Conservation (phyloP, 2,797 vertebrate genomes). For the Poeciliopsis paucimaculata region DNA sequence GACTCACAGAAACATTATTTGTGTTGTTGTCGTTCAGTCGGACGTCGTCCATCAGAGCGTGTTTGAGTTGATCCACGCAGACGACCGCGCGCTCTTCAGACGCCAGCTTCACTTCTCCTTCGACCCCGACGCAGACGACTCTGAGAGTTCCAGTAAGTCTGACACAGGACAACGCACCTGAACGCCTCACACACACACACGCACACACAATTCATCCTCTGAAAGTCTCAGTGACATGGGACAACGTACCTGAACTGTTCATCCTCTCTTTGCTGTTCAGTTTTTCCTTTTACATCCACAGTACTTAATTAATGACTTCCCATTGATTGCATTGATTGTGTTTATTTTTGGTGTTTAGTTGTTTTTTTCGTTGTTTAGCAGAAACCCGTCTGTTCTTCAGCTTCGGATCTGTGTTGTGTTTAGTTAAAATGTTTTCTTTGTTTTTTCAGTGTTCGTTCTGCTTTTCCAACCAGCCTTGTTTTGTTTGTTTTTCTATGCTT, state of each 20-base stretch:
- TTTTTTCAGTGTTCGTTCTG: not conserved
- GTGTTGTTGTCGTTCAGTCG: slow-evolving; percentile 63
- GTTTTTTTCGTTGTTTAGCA: not conserved
- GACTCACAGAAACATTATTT: not conserved
- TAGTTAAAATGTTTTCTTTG: not conserved
- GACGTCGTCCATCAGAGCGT: slow-evolving; percentile 86
- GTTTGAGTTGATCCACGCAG: slow-evolving; percentile 83
- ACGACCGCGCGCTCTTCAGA: slow-evolving; percentile 81
- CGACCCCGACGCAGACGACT: slow-evolving; percentile 48
- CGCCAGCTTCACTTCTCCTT: slow-evolving; percentile 78
- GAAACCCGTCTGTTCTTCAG: not conserved
- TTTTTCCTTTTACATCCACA: not conserved
- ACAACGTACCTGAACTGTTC: not conserved
- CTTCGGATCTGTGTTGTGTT: not conserved
- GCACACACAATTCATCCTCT: too few species aligned
- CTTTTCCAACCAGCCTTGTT: not conserved
- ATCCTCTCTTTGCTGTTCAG: not conserved
- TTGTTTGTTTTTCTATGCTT: not conserved
- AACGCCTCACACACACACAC: not conserved
- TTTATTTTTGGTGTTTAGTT: not conserved
- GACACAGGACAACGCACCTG: not conserved
- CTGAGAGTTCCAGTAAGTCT: slow-evolving; percentile 41
- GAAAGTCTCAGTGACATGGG: too few species aligned
- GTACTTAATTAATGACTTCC: not conserved
- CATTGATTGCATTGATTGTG: too few species aligned